Evolutionary conservation across 2,113 vertebrate genomes (phyloP).

Genomic region (Salvelinus fontinalis): DNA sequence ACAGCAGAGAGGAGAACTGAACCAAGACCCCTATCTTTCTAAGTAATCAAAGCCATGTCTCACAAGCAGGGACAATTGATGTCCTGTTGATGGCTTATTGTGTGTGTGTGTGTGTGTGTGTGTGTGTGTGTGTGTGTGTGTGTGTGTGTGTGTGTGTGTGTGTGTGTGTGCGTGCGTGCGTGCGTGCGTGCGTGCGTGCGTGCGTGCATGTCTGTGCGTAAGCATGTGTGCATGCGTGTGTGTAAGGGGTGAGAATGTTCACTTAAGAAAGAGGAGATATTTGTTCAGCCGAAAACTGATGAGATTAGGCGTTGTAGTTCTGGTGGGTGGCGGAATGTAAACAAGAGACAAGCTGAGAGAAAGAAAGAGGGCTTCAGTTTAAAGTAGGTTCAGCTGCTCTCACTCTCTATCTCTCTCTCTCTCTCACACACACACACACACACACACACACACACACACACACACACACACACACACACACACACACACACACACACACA

Average conservation of each 20-base stretch:
- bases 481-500: background rate
- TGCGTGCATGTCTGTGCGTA: background rate
- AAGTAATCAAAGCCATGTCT: constrained; percentile 21
- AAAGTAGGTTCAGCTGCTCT: constrained; percentile 27
- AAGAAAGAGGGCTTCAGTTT: constrained; percentile 4
- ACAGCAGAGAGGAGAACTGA: constrained; percentile 17
- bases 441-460: background rate
- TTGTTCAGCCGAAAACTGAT: constrained; percentile 60
- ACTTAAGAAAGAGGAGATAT: constrained; percentile 52
- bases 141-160: constrained; percentile 11
- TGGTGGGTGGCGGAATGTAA: constrained; percentile 59
- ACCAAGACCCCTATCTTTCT: constrained; percentile 7
- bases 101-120: background rate
- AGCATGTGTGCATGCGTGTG: background rate
- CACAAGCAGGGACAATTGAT: constrained; percentile 8
- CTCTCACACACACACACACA: background rate
- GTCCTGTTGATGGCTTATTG: background rate
- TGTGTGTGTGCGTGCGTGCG: background rate
- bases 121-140: background rate
- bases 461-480: no score
- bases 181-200: background rate
- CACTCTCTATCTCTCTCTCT: background rate
- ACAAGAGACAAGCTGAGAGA: constrained; percentile 41
- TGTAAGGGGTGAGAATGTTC: constrained; percentile 44
- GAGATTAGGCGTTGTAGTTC: constrained; percentile 55